These are phyloP conservation scores for Acanthurus lineatus DNA, from an alignment of 2,797 vertebrate genomes.

Conservation along the genomic window DNA sequence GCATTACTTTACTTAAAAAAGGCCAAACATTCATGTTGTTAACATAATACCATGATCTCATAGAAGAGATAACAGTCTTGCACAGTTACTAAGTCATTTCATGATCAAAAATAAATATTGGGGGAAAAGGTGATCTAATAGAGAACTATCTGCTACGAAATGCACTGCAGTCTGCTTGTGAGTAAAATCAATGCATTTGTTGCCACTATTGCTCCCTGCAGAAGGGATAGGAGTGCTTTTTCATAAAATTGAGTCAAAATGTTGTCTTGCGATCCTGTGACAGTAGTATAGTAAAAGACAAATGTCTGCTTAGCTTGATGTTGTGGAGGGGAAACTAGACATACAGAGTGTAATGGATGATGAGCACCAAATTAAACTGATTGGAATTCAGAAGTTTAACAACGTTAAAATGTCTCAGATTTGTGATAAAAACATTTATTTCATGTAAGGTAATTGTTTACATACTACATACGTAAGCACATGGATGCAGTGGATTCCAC, in stretches of 20 bases:
- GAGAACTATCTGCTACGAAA: constrained; percentile 28
- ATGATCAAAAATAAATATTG: constrained; percentile 15
- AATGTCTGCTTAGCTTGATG: constrained; percentile 42
- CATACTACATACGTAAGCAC: constrained; percentile 88
- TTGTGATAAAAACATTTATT: constrained; percentile 90
- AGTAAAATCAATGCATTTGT: constrained; percentile 34
- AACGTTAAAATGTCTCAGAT: constrained; percentile 82
- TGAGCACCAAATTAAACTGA: constrained; percentile 72
- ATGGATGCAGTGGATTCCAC: constrained; percentile 83
- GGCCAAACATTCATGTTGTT: too few relatives aligned
- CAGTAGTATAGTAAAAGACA: constrained; percentile 39
- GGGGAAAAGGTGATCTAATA: constrained; percentile 21
- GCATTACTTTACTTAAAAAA: too few relatives aligned
- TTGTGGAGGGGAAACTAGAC: constrained; percentile 41
- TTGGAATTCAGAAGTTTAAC: constrained; percentile 77
- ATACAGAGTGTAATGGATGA: constrained; percentile 48
- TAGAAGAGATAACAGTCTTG: too few relatives aligned
- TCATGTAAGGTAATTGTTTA: constrained; percentile 87
- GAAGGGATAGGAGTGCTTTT: constrained; percentile 12
- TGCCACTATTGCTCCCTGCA: constrained; percentile 9
- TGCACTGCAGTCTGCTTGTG: constrained; percentile 43
- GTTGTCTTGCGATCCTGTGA: constrained; percentile 35
- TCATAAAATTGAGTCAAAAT: constrained; percentile 21
- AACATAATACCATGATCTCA: too few relatives aligned
- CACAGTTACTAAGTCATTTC: constrained; percentile 19